These are phyloP conservation scores for Phallusia fumigata DNA, from an alignment of 23 tunicate genomes.

Conservation along the genomic window DNA sequence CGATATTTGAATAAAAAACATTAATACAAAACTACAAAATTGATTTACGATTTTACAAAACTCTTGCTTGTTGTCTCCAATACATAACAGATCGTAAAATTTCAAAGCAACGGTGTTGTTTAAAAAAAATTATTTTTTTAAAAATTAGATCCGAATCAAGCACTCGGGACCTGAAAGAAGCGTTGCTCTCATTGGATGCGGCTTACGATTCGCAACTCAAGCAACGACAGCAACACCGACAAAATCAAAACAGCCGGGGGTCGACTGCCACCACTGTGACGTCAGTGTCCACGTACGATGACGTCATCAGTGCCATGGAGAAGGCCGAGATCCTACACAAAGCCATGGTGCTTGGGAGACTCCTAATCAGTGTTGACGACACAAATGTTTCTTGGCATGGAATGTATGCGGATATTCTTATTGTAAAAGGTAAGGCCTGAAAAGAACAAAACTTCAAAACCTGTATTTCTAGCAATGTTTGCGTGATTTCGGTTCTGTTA, in stretches of 20 bases:
- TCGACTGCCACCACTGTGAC: conserved; percentile 44
- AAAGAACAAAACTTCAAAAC: neutral
- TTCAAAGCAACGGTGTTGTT: too few relatives aligned
- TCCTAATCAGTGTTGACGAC: conserved; percentile 49
- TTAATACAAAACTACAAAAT: too few relatives aligned
- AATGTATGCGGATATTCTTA: conserved; percentile 80
- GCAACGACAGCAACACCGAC: neutral
- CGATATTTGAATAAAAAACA: too few relatives aligned
- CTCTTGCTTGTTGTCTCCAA: too few relatives aligned
- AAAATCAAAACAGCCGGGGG: conserved; percentile 35
- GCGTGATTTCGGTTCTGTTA: neutral
- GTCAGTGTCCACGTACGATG: conserved; percentile 42
- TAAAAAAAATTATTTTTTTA: neutral
- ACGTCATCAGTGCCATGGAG: conserved; percentile 60
- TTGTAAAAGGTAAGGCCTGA: conserved; percentile 60
- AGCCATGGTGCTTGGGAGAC: conserved; percentile 45
- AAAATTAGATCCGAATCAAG: conserved; percentile 30
- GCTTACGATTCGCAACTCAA: conserved; percentile 1
- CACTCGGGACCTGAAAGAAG: conserved; percentile 36
- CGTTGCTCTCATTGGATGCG: conserved; percentile 22
- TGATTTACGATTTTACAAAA: too few relatives aligned
- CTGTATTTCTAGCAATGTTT: neutral
- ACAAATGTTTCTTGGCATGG: conserved; percentile 66
- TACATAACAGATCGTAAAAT: too few relatives aligned
- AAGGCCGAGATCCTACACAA: conserved; percentile 51